A percentile compares a stretch with the other conserved stretches of the same genome.
These are phyloP conservation scores for Agriopis aurantiaria DNA, from an alignment of 2,888 invertebrate genomes.

Conservation along the genomic window DNA sequence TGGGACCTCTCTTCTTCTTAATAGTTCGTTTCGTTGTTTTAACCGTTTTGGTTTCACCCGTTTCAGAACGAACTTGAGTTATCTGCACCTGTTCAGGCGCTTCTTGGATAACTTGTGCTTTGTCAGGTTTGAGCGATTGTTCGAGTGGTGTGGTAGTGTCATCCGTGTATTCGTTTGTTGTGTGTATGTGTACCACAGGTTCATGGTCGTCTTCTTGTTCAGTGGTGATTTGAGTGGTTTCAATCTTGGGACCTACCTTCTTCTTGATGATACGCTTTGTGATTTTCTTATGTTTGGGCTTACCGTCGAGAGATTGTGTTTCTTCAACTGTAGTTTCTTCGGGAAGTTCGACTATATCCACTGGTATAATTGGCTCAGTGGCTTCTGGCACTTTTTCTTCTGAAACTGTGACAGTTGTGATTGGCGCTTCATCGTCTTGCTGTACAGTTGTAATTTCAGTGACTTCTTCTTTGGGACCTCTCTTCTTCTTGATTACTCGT, in stretches of 20 bases:
- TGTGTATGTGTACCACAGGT: background rate
- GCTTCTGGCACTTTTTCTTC: background rate
- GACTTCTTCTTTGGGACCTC: background rate
- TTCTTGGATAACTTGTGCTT: background rate
- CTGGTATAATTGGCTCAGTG: background rate
- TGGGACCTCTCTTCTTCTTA: background rate
- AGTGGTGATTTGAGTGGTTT: constrained; percentile 66
- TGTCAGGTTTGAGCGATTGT: background rate
- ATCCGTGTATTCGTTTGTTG: background rate
- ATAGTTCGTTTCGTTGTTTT: background rate
- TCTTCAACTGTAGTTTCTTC: background rate
- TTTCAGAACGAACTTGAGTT: background rate
- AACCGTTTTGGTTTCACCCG: background rate
- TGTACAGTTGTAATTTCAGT: background rate
- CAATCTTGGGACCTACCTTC: constrained; percentile 9
- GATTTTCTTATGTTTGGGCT: background rate
- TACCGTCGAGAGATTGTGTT: background rate
- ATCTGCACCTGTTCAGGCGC: background rate
- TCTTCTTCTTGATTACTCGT: background rate
- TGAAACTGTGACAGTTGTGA: background rate
- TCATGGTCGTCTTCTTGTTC: constrained; percentile 46
- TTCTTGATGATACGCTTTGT: background rate
- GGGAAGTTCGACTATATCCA: background rate
- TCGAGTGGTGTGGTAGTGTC: background rate
- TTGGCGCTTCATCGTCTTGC: background rate